These are phyloP conservation scores for Cladopsammia gracilis DNA, from an alignment of 64 coral and sea anemone species.

Conservation along the genomic window DNA sequence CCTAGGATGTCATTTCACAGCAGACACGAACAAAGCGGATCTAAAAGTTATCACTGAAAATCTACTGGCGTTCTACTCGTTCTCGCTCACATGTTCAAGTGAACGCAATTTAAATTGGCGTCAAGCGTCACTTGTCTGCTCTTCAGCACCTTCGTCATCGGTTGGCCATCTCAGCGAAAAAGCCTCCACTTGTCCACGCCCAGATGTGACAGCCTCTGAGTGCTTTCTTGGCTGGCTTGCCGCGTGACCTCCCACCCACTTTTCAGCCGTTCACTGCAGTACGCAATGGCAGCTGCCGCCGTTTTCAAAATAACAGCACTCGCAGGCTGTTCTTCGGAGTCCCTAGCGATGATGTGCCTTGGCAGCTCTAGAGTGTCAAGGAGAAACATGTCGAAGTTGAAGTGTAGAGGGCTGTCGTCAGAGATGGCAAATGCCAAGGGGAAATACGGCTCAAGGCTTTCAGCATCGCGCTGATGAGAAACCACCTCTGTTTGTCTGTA, in stretches of 20 bases:
- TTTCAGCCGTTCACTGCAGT: background rate
- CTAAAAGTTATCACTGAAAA: no score
- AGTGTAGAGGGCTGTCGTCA: background rate
- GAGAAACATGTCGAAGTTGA: conserved; percentile 39
- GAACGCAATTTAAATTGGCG: background rate
- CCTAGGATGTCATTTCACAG: no score
- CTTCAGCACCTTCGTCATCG: background rate
- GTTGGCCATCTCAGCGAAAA: background rate
- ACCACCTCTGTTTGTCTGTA: background rate
- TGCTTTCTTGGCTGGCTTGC: background rate
- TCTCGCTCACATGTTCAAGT: background rate
- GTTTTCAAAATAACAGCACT: background rate
- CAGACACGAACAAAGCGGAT: no score
- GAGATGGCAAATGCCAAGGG: conserved; percentile 7
- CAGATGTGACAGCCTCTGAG: background rate
- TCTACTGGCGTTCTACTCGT: no score
- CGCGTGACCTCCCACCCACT: background rate
- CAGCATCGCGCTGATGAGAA: background rate
- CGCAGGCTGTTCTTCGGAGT: background rate
- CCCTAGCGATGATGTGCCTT: background rate
- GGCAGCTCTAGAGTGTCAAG: background rate
- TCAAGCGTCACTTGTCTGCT: background rate
- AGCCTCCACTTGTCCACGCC: background rate
- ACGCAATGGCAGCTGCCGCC: background rate
- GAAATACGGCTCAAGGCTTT: conserved; percentile 12